Evolutionary conservation across 2,113 vertebrate species (phyloP).

Genomic region (Miniopterus natalensis): DNA sequence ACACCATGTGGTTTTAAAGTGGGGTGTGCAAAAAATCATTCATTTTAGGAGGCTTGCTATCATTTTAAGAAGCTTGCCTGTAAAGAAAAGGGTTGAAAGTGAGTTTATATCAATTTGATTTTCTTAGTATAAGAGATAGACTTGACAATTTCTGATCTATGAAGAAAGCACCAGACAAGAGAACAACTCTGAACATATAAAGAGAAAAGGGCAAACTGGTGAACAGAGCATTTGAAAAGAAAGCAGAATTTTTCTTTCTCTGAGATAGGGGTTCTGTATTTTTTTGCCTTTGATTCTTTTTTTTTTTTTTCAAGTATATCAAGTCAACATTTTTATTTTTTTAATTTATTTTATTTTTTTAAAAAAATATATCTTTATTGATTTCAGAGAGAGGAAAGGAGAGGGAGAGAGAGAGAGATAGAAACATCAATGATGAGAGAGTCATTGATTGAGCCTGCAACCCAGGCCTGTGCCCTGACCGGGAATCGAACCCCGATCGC

Average conservation of each 20-base stretch:
- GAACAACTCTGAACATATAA: background rate
- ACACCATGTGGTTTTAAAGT: background rate
- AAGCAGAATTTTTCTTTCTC: background rate
- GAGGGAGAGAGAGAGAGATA: too few species aligned
- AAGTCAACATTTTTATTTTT: too few species aligned
- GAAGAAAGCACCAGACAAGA: background rate
- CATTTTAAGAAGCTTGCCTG: conserved; percentile 23
- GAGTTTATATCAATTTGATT: background rate
- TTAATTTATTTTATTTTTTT: too few species aligned
- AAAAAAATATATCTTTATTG: too few species aligned
- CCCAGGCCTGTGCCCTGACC: too few species aligned
- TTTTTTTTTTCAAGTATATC: too few species aligned
- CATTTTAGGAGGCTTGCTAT: conserved; percentile 14
- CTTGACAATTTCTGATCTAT: conserved; percentile 10
- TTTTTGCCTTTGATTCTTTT: conserved; percentile 7
- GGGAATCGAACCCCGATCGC: too few species aligned
- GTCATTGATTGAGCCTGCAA: too few species aligned
- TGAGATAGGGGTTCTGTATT: background rate
- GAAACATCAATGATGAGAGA: too few species aligned
- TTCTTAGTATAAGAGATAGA: conserved; percentile 31
- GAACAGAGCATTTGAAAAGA: background rate
- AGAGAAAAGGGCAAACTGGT: background rate
- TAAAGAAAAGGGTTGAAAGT: background rate
- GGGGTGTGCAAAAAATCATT: background rate
- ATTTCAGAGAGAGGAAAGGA: too few species aligned